Conservation (phyloP, 2,888 invertebrate species). For the Eledona agricola region DNA sequence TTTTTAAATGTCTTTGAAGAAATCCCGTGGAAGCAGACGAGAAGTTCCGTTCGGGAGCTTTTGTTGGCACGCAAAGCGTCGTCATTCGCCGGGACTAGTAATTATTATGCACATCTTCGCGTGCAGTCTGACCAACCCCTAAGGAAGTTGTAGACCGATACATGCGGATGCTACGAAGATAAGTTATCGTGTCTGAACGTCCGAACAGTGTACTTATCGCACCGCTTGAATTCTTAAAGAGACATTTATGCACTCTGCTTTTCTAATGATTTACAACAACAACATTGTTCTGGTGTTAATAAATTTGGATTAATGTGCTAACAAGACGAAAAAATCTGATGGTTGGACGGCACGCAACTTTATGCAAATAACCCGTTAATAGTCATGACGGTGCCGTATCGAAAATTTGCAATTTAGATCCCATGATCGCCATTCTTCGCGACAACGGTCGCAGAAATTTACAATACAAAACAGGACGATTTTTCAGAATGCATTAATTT, state of each 20-base stretch:
- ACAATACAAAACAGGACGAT: too few relatives aligned
- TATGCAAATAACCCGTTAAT: constrained; percentile 39
- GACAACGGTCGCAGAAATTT: too few relatives aligned
- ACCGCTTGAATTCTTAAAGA: constrained; percentile 36
- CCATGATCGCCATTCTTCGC: constrained; percentile 20
- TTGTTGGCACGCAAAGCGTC: constrained; percentile 52
- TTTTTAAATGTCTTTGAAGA: too few relatives aligned
- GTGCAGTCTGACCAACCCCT: constrained; percentile 54
- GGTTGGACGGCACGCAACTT: constrained; percentile 26
- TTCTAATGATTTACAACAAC: constrained; percentile 33
- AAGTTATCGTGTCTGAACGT: constrained; percentile 51
- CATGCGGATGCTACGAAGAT: constrained; percentile 50
- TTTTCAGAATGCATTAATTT: too few relatives aligned
- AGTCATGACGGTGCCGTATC: constrained; percentile 27
- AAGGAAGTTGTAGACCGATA: constrained; percentile 60
- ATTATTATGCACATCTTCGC: constrained; percentile 63
- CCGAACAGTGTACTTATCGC: constrained; percentile 40
- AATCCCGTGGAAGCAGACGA: too few relatives aligned
- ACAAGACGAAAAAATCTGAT: constrained; percentile 40
- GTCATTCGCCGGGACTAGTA: constrained; percentile 45
- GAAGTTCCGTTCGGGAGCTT: constrained; percentile 35
- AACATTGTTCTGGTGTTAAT: constrained; percentile 38
- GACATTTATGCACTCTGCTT: constrained; percentile 35
- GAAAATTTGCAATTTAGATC: constrained; percentile 40
- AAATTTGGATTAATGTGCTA: constrained; percentile 42